A percentile compares a stretch with the other conserved stretches of the same genome.
Evolutionary conservation across 2,113 vertebrate genomes (phyloP).

Genomic region (Onychostruthus taczanowskii): DNA sequence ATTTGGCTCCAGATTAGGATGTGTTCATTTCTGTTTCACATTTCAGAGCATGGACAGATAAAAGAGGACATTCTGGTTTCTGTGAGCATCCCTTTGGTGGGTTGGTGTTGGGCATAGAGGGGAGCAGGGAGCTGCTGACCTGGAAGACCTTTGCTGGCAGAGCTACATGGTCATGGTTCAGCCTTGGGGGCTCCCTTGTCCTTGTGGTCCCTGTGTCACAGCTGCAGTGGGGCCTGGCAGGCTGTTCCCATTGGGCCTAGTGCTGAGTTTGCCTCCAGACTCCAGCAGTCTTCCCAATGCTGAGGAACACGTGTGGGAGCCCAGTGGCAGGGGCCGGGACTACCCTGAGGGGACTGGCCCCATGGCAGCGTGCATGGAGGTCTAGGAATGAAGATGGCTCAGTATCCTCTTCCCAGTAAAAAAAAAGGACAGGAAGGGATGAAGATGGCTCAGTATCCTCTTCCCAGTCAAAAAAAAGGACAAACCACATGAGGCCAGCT

Average conservation of each 20-base stretch:
- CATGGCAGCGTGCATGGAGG: fast-evolving
- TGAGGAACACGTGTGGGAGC: not conserved
- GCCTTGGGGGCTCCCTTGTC: not conserved
- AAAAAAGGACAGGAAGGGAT: no score
- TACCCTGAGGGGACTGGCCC: not conserved
- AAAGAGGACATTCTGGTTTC: not conserved
- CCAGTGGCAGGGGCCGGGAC: not conserved
- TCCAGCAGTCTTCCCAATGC: not conserved
- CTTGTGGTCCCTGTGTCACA: not conserved
- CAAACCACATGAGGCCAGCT: not conserved
- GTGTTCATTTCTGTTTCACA: not conserved
- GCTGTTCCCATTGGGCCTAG: not conserved
- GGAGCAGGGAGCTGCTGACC: not conserved
- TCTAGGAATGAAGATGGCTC: not conserved
- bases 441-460: not conserved
- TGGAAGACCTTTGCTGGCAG: not conserved
- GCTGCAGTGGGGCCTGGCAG: not conserved
- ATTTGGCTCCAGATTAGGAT: not conserved
- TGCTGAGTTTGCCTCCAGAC: not conserved
- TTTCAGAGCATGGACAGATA: not conserved
- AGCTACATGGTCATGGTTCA: not conserved
- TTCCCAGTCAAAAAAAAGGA: not conserved
- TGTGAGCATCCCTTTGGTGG: not conserved
- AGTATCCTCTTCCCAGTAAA: no score
- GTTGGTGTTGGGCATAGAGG: not conserved